phyloP scores from a whole-genome alignment of 2,113 vertebrate genomes.

The Sakesphorus luctuosus region DNA sequence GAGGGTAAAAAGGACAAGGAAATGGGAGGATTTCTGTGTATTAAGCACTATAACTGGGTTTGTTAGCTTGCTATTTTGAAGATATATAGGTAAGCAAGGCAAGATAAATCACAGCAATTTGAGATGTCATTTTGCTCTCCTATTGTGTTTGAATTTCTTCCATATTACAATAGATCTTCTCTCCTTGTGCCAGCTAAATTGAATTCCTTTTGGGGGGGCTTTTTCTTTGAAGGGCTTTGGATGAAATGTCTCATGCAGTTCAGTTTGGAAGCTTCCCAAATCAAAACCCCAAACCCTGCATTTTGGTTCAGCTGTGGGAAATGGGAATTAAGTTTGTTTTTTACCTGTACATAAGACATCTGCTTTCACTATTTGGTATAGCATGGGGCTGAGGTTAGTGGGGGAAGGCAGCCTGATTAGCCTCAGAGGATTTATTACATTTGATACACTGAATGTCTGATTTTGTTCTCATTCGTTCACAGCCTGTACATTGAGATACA shows the following conservation, averaged over 20 bases:
- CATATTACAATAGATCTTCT: conserved; percentile 65
- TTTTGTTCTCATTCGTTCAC: conserved; percentile 39
- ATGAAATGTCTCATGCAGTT: conserved; percentile 54
- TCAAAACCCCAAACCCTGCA: conserved; percentile 34
- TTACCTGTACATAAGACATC: conserved; percentile 76
- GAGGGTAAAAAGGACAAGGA: not conserved
- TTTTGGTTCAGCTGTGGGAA: conserved; percentile 64
- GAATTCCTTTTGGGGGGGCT: conserved; percentile 57
- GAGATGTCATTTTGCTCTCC: conserved; percentile 62
- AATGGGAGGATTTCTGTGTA: conserved; percentile 12
- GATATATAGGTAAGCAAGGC: conserved; percentile 58
- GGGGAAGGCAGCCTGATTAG: conserved; percentile 69
- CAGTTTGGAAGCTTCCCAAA: conserved; percentile 67
- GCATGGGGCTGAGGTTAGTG: conserved; percentile 63
- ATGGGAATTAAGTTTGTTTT: conserved; percentile 65
- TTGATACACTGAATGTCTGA: conserved; percentile 75
- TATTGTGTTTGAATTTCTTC: conserved; percentile 66
- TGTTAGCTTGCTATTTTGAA: conserved; percentile 70
- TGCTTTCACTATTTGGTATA: conserved; percentile 81
- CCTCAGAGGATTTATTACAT: conserved; percentile 77
- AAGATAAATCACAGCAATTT: conserved; percentile 71
- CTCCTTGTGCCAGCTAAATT: conserved; percentile 63
- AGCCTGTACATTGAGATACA: conserved; percentile 4
- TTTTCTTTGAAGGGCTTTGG: conserved; percentile 53
- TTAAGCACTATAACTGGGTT: conserved; percentile 51